Evolutionary conservation across 2,888 invertebrate species (phyloP), one percentile per base, ranked within the genome.

Genomic region (Trissolcus japonicus): DNA sequence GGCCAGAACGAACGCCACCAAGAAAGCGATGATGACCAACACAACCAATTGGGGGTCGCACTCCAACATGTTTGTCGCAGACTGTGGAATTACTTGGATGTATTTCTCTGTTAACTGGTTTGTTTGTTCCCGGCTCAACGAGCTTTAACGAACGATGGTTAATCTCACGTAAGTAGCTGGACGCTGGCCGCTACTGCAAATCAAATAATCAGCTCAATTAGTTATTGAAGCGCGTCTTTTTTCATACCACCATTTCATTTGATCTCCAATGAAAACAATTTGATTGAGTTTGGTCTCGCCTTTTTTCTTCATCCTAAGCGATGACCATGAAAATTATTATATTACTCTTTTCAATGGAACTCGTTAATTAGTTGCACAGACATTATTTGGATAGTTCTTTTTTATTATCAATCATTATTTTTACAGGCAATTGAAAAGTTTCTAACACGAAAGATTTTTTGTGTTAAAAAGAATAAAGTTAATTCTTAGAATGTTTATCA

Each of bases 1-100:
- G 63, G 99, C 98, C 90, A 99, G 90, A 71, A 97, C 90, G 90
- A 99, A 99, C 65, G 99, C 97, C 82, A 99, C 95, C 83, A 98
- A 87, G 89, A 98, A 99, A 79, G 97, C 98, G 80, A 95, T 91
- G 75, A 97, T 91, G 82, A 99, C 94, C 89, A 98, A 91, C 93
- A 97, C 97, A 81, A 97, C 88, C 81, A 95, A 90, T 81, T 93
- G 93, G 63, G 91, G 87, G 71, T 92, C 91, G 84, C 91, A 93
- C 57, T 92, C 91, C 85, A 93, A 14, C 62, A 93, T 71, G 13
- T 55, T 65, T n/a, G 51, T 51, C n/a, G 14, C 13, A 21, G n/a
- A 46, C 43, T 54, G 16, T 35, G 4, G 13, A 41, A 57, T 25
- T 21, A 11, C 25, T 51, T 21, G 21, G 17, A 25, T 54, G 40